A percentile compares a stretch with the other conserved stretches of the same genome.
These are phyloP conservation scores for Crenuchus spilurus DNA, from an alignment of 2,797 vertebrate genomes.

Conservation along the genomic window DNA sequence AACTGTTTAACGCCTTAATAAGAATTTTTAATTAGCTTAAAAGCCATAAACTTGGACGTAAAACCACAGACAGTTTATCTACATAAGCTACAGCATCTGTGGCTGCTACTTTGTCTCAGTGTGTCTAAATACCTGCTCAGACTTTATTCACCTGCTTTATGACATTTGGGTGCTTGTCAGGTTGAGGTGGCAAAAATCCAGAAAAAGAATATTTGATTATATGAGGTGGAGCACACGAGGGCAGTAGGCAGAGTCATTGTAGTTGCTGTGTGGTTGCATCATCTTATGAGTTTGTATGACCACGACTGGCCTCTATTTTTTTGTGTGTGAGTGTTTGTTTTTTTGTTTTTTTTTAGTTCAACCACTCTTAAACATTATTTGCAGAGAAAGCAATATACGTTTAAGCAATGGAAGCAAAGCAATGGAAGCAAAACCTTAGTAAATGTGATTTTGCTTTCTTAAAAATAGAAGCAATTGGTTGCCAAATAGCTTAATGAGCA, in stretches of 20 bases:
- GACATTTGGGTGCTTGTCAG: not conserved
- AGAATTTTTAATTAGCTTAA: constrained; percentile 79
- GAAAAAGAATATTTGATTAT: not conserved
- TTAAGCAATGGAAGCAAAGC: too few species aligned
- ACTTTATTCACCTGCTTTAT: not conserved
- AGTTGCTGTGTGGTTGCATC: not conserved
- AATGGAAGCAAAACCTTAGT: too few species aligned
- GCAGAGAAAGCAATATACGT: too few species aligned
- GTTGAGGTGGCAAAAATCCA: not conserved
- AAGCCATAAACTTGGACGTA: constrained; percentile 55
- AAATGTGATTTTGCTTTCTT: too few species aligned
- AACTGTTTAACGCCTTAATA: constrained; percentile 77
- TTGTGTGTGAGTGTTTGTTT: too few species aligned
- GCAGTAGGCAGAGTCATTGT: not conserved
- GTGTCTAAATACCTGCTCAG: not conserved
- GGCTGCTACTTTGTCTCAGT: not conserved
- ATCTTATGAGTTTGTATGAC: not conserved
- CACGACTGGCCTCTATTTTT: not conserved
- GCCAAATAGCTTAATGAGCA: too few species aligned
- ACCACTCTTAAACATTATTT: too few species aligned
- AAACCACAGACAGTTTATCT: constrained; percentile 8
- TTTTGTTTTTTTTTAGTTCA: too few species aligned
- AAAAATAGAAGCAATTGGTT: too few species aligned
- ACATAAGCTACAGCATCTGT: not conserved
- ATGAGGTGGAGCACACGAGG: not conserved